Conservation (phyloP, 2,888 invertebrate species). For the Octonoba sinensis region DNA sequence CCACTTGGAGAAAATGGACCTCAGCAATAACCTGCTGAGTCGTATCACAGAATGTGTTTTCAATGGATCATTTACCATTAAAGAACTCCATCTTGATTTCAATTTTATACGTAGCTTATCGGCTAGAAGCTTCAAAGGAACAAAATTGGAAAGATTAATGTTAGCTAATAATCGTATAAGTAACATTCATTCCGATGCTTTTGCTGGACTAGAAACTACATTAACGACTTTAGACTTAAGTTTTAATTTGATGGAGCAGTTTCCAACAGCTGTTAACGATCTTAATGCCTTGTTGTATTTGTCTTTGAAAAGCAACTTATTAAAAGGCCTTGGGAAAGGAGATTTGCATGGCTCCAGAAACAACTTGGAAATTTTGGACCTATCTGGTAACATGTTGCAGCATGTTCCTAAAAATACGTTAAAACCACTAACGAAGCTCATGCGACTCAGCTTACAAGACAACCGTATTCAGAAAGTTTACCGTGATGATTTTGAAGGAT, state of each 20-base stretch:
- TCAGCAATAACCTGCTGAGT: conserved; percentile 44
- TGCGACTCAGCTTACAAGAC: conserved; percentile 66
- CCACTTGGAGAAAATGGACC: conserved; percentile 47
- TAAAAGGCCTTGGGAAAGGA: conserved; percentile 80
- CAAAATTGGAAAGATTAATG: conserved; percentile 82
- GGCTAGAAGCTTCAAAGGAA: conserved; percentile 78
- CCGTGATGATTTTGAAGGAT: conserved; percentile 80
- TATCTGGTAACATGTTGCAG: conserved; percentile 65
- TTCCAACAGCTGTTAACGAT: conserved; percentile 72
- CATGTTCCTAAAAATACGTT: conserved; percentile 65
- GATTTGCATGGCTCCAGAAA: conserved; percentile 74
- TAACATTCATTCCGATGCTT: conserved; percentile 79
- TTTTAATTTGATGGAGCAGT: conserved; percentile 77
- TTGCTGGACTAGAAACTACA: conserved; percentile 77
- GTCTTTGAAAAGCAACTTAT: conserved; percentile 81
- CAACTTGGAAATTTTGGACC: conserved; percentile 65
- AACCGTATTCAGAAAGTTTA: conserved; percentile 65
- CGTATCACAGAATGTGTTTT: conserved; percentile 46
- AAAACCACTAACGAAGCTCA: conserved; percentile 41
- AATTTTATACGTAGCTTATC: conserved; percentile 81
- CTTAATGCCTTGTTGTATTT: conserved; percentile 74
- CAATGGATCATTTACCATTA: conserved; percentile 48
- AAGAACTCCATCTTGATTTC: conserved; percentile 80
- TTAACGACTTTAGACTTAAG: conserved; percentile 65
- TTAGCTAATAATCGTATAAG: conserved; percentile 66